Evolutionary conservation across 2,797 vertebrate species (phyloP).

Genomic region (Pseudocheirus occidentalis): DNA sequence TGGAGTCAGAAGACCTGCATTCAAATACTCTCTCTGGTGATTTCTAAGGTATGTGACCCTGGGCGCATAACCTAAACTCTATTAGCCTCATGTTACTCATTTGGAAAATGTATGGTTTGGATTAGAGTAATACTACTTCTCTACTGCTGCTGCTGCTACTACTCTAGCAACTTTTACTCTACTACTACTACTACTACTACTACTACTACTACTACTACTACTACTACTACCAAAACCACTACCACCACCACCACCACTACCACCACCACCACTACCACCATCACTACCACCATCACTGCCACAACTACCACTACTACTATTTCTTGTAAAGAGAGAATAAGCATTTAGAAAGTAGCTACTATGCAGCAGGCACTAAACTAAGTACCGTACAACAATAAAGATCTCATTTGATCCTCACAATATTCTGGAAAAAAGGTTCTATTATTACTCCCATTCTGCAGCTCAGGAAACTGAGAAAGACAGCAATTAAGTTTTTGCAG

Average conservation of each 20-base stretch:
- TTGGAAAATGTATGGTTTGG: background rate
- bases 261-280: too few species aligned
- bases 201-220: background rate
- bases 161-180: too few species aligned
- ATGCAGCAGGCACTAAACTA: background rate
- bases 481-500: too few species aligned
- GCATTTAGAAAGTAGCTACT: background rate
- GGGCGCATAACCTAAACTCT: background rate
- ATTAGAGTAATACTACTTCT: background rate
- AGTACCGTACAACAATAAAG: background rate
- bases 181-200: background rate
- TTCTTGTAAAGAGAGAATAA: background rate
- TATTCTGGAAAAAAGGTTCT: background rate
- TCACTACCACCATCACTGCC: background rate
- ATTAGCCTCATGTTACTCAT: background rate
- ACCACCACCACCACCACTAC: fast-evolving
- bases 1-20: background rate
- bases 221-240: background rate
- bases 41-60: background rate
- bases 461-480: background rate
- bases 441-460: background rate
- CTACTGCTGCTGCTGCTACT: too few species aligned
- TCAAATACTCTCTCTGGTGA: background rate
- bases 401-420: background rate
- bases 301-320: background rate